phyloP scores from a whole-genome alignment of 2,113 vertebrate species.

The Symphodus melops region DNA sequence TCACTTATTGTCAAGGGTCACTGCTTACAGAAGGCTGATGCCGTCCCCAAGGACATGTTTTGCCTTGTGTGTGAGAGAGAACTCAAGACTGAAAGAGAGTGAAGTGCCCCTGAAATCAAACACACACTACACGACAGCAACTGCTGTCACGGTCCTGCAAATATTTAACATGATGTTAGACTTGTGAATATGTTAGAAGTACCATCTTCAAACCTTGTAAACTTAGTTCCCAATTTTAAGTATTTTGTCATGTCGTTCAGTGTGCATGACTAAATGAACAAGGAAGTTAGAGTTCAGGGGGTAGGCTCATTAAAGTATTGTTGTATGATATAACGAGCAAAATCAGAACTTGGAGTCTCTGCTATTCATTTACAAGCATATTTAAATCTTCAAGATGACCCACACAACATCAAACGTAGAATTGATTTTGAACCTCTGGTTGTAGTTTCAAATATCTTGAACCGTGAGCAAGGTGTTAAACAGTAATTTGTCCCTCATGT shows the following conservation, averaged over 20 bases:
- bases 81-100: conserved; percentile 45
- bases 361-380: neutral
- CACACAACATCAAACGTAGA: neutral
- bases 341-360: neutral
- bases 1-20: conserved; percentile 81
- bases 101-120: conserved; percentile 57
- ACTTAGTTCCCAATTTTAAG: neutral
- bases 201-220: neutral
- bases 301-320: neutral
- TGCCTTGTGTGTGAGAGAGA: conserved; percentile 53
- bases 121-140: conserved; percentile 34
- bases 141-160: conserved; percentile 31
- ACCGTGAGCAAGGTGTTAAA: neutral
- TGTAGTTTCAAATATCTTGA: neutral
- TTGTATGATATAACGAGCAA: neutral
- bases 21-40: conserved; percentile 67
- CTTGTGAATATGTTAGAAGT: neutral
- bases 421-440: neutral
- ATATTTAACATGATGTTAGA: conserved; percentile 41
- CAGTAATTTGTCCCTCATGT: neutral
- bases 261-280: neutral
- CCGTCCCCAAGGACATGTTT: conserved; percentile 67
- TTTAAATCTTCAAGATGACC: neutral
- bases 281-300: neutral
- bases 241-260: neutral